Evolutionary conservation across 2,113 vertebrate species (phyloP).

Genomic region (Oreochromis niloticus): DNA sequence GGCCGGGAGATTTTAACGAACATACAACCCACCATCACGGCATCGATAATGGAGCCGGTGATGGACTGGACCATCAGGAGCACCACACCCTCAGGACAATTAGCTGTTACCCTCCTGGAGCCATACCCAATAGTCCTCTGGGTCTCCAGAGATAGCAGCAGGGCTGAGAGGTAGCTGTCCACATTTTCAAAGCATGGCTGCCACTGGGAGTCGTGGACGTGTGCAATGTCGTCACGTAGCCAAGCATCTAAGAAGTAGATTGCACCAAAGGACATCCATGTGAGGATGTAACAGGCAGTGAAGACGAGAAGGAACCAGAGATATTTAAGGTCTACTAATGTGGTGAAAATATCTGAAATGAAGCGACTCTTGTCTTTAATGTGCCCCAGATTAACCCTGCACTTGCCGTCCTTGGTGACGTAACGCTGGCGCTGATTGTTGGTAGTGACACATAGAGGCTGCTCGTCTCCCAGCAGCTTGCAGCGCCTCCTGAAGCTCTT

Average conservation of each 20-base stretch:
- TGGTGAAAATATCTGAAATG: constrained; percentile 82
- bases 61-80: constrained; percentile 80
- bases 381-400: constrained; percentile 78
- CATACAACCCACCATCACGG: constrained; percentile 86
- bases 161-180: constrained; percentile 74
- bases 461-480: constrained; percentile 74
- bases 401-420: constrained; percentile 80
- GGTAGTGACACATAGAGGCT: background rate
- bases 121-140: constrained; percentile 82
- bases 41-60: constrained; percentile 77
- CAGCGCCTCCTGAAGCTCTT: constrained; percentile 65
- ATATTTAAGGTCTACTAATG: constrained; percentile 81
- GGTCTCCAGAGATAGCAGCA: constrained; percentile 81
- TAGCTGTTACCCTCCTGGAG: constrained; percentile 76
- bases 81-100: constrained; percentile 72
- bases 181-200: constrained; percentile 75
- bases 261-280: constrained; percentile 76
- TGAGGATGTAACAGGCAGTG: constrained; percentile 78
- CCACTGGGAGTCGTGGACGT: constrained; percentile 70
- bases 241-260: constrained; percentile 78
- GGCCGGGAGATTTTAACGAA: constrained; percentile 85
- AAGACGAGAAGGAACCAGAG: constrained; percentile 83
- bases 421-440: constrained; percentile 76
- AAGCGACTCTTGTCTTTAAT: constrained; percentile 79
- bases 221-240: constrained; percentile 70